A percentile compares a stretch with the other conserved stretches of the same genome.
phyloP scores from a whole-genome alignment of 2,888 invertebrate genomes.

The Epirrhoe tristata region DNA sequence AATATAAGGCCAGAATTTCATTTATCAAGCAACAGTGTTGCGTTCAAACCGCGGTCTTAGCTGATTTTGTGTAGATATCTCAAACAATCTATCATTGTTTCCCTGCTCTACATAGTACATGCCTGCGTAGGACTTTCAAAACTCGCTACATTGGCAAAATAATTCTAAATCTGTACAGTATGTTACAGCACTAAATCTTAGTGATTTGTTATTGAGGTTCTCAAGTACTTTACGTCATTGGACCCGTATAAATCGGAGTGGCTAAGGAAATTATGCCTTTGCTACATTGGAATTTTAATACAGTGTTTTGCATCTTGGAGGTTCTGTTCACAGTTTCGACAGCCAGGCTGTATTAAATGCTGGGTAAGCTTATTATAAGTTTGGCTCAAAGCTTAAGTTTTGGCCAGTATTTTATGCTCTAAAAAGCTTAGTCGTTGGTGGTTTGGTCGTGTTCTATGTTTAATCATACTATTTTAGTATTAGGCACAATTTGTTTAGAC shows the following conservation, averaged over 20 bases:
- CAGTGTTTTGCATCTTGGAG: constrained; percentile 20
- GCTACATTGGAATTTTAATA: constrained; percentile 28
- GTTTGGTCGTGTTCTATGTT: no score
- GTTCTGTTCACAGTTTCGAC: neutral
- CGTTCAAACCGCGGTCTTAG: neutral
- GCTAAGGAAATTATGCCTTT: constrained; percentile 61
- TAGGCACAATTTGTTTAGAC: no score
- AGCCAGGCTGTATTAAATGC: no score
- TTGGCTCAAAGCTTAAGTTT: no score
- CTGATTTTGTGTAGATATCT: constrained; percentile 2
- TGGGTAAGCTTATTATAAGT: no score
- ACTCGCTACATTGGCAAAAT: constrained; percentile 35
- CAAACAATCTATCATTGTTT: constrained; percentile 15
- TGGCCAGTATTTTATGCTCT: no score
- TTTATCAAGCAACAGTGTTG: neutral
- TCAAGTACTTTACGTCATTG: constrained; percentile 60
- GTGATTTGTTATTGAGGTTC: constrained; percentile 65
- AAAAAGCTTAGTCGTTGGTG: no score
- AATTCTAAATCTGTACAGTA: constrained; percentile 44
- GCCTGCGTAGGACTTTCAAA: constrained; percentile 25
- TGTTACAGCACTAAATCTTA: constrained; percentile 59
- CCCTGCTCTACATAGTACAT: constrained; percentile 34
- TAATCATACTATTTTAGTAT: no score
- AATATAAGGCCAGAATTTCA: no score
- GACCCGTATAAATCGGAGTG: constrained; percentile 64